Evolutionary conservation across 2,888 invertebrate genomes (phyloP), one percentile per base, ranked within the genome.

Genomic region (Anorthoa munda): DNA sequence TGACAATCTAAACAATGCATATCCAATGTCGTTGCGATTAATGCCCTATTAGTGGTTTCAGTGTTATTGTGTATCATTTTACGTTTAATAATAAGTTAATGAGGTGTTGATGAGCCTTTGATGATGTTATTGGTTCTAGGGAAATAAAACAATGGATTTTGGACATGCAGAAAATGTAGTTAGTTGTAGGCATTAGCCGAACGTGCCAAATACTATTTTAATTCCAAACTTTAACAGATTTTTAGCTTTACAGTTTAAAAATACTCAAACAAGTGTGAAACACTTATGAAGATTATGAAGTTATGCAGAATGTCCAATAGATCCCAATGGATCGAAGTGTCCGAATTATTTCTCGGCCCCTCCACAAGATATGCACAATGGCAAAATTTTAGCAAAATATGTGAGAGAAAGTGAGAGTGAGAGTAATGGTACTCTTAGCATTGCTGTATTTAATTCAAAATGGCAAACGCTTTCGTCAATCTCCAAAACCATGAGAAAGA

Each of bases 1-100:
- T 86, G 86, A 87, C 85, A 78, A 87, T 81, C 84, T 87, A 85
- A 89, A 89, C 88, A 89, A 89, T 83, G 85, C 80, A 78, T 88
- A 89, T 87, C 82, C 79, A 79, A 82, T 84, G 75, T 81, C 87
- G 81, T 79, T 75, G 79, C 83, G 82, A 84, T 85, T 87, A 84
- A 80, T 79, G 67, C 66, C 66, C 75, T 75, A 80, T 87, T 85
- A 85, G 58, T 71, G 60, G 71, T 70, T 68, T 39, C 72, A 67
- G 53, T 84, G 68, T 80, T 80, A 74, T 80, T 80, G 72, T 76
- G 50, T 82, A 86, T 82, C 77, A 66, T 85, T 87, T 84, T 76
- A 78, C 78, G 56, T 67, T 76, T 69, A 82, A 81, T 80, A 81
- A 76, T 78, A 82, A 79, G 65, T 71, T 85, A 77, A 81, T 85